A percentile compares a stretch with the other conserved stretches of the same genome.
Evolutionary conservation across 1,140 invertebrate genomes (phyloP).

Genomic region (Cotesia typhae): DNA sequence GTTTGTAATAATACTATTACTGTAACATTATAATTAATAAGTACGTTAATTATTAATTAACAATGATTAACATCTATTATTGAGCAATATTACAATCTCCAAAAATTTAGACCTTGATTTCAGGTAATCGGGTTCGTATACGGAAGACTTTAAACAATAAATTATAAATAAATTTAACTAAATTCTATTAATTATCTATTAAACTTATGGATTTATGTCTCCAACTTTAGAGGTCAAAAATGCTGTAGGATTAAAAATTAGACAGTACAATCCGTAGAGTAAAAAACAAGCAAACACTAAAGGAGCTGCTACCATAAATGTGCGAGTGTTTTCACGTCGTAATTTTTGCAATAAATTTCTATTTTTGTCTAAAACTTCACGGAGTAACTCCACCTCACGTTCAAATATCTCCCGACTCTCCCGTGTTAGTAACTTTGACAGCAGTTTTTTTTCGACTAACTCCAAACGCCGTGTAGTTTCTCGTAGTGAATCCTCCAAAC

Average conservation of each 20-base stretch:
- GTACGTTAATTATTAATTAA: too few relatives aligned
- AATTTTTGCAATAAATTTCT: constrained; percentile 50
- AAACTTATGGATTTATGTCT: background rate
- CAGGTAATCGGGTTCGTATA: too few relatives aligned
- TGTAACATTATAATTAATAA: too few relatives aligned
- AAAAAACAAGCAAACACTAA: constrained; percentile 54
- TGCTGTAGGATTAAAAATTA: constrained; percentile 40
- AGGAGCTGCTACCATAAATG: constrained; percentile 54
- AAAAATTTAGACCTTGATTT: too few relatives aligned
- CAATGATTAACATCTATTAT: too few relatives aligned
- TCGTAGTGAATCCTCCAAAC: constrained; percentile 54
- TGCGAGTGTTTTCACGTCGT: constrained; percentile 54
- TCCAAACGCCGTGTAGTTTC: constrained; percentile 51
- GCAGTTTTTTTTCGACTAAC: constrained; percentile 54
- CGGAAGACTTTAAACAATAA: too few relatives aligned
- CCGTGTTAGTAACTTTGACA: constrained; percentile 46
- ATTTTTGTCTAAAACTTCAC: constrained; percentile 51
- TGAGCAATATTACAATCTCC: too few relatives aligned
- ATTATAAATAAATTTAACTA: too few relatives aligned
- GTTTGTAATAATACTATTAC: too few relatives aligned
- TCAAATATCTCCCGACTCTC: constrained; percentile 57
- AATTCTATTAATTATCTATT: too few relatives aligned
- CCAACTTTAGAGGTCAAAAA: constrained; percentile 22
- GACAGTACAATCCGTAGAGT: constrained; percentile 51
- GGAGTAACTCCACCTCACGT: constrained; percentile 52